A percentile compares a stretch with the other conserved stretches of the same genome.
Evolutionary conservation across 2,113 vertebrate species (phyloP).

Genomic region (Apistogramma diplotaenia): DNA sequence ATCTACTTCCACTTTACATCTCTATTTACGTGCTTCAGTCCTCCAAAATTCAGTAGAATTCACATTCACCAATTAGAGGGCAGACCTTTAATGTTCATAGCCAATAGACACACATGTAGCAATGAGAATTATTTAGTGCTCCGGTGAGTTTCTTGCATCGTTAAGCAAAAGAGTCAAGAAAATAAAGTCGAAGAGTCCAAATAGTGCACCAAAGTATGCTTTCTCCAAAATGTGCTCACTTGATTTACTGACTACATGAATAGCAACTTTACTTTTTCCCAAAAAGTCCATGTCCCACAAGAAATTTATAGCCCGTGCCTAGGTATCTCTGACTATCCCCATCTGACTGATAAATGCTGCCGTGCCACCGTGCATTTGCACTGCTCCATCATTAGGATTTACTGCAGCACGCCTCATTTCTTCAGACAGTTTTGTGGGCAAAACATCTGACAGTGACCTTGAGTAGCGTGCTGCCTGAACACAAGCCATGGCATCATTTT

Average conservation of each 20-base stretch:
- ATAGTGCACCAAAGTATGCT: not conserved
- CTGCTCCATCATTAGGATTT: conserved; percentile 48
- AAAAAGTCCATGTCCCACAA: conserved; percentile 28
- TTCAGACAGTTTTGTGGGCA: conserved; percentile 12
- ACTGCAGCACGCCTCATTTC: conserved; percentile 52
- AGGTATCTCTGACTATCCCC: not conserved
- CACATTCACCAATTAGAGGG: not conserved
- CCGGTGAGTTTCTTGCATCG: not conserved
- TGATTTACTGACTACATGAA: not conserved
- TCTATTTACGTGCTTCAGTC: not conserved
- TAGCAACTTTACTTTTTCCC: not conserved
- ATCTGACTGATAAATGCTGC: conserved; percentile 15
- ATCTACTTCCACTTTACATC: not conserved
- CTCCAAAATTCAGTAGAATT: not conserved
- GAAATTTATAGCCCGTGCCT: conserved; percentile 52
- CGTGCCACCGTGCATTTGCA: conserved; percentile 29
- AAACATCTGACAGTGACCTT: conserved; percentile 52
- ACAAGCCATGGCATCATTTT: not conserved
- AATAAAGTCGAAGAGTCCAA: not conserved
- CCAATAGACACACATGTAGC: not conserved
- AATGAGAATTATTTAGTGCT: not conserved
- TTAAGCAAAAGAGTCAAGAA: not conserved
- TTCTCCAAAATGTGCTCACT: not conserved
- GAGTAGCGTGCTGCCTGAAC: conserved; percentile 28
- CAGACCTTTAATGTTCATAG: not conserved